phyloP scores from a whole-genome alignment of 1,140 invertebrate species.

The Penaeus indicus region DNA sequence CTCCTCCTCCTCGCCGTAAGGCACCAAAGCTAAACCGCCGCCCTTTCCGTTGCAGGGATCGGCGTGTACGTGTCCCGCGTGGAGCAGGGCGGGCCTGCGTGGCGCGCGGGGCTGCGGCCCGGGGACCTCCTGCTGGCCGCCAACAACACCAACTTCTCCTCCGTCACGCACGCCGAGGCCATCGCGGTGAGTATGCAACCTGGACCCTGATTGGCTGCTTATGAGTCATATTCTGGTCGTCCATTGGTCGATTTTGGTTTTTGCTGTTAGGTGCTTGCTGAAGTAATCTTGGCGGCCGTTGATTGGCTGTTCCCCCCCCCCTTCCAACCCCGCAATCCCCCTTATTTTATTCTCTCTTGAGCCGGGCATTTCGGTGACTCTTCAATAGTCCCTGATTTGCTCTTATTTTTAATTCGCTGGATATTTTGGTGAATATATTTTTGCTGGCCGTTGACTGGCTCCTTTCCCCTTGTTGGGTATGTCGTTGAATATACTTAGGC shows the following conservation, averaged over 20 bases:
- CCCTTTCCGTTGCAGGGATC: constrained; percentile 18
- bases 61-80: constrained; percentile 56
- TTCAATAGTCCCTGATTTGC: constrained; percentile 3
- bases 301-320: not conserved
- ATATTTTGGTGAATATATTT: constrained; percentile 44
- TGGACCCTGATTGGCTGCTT: constrained; percentile 12
- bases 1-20: not conserved
- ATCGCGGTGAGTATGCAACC: constrained; percentile 52
- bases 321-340: too few relatives aligned
- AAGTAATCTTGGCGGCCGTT: not conserved
- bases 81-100: constrained; percentile 49
- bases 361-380: not conserved
- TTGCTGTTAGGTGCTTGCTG: not conserved
- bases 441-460: not conserved
- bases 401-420: constrained; percentile 1
- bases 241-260: constrained; percentile 4
- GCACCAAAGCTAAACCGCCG: not conserved
- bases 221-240: not conserved
- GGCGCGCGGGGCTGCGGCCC: constrained; percentile 45
- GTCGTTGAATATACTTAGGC: constrained; percentile 6
- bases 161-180: constrained; percentile 54
- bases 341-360: not conserved
- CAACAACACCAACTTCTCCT: constrained; percentile 56
- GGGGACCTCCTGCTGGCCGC: constrained; percentile 54
- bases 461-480: constrained; percentile 12